Conservation (phyloP, 2,797 vertebrate genomes). For the Sebastes minor region DNA sequence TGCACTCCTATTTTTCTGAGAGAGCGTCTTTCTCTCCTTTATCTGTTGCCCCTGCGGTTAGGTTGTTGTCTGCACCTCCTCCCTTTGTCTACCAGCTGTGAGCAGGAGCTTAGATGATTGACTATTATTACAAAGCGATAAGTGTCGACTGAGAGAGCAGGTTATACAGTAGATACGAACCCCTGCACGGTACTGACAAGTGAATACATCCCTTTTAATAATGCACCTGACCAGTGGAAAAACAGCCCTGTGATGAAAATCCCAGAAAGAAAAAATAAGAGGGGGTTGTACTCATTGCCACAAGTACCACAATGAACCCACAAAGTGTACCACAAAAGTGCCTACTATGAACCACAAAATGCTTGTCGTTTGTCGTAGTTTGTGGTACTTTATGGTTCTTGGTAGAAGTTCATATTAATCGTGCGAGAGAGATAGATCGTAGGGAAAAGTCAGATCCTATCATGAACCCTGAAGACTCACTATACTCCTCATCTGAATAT, state of each 20-base stretch:
- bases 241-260: neutral
- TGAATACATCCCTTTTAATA: neutral
- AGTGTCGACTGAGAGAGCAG: slow-evolving; percentile 6
- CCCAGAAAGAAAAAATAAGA: neutral
- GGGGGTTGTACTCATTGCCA: neutral
- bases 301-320: neutral
- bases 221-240: neutral
- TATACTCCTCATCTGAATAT: slow-evolving; percentile 2
- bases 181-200: neutral
- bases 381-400: neutral
- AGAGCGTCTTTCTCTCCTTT: slow-evolving; percentile 12
- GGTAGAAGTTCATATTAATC: neutral
- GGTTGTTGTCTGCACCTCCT: neutral
- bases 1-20: slow-evolving; percentile 9
- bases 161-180: neutral
- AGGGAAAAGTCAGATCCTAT: neutral
- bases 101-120: slow-evolving; percentile 18
- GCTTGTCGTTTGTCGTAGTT: neutral
- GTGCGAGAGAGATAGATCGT: neutral
- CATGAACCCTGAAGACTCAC: neutral
- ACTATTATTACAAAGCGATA: slow-evolving; percentile 42
- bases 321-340: neutral
- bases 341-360: neutral
- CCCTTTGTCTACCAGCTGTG: neutral
- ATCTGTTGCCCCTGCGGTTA: slow-evolving; percentile 7